These are phyloP conservation scores for Rhingia rostrata DNA, from an alignment of 2,888 invertebrate genomes.

Conservation along the genomic window DNA sequence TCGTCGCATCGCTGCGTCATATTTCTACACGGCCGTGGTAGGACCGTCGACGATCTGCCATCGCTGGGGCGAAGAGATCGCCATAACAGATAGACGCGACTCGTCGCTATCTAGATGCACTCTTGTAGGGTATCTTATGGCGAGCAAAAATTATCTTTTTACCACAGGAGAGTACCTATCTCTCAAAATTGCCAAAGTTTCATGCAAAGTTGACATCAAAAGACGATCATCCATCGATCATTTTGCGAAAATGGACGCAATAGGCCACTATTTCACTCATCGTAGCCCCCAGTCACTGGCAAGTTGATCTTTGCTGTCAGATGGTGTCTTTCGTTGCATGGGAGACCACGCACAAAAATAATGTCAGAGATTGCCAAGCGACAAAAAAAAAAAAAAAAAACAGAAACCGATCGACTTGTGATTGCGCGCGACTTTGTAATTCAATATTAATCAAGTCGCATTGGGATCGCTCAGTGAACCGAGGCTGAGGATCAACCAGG, in stretches of 20 bases:
- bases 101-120: slow-evolving; percentile 19
- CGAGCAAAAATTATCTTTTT: slow-evolving; percentile 37
- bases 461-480: slow-evolving; percentile 33
- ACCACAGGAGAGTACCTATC: slow-evolving; percentile 25
- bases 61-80: slow-evolving; percentile 31
- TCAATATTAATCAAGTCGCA: slow-evolving; percentile 57
- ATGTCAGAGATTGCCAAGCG: not conserved
- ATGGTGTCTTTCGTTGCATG: slow-evolving; percentile 34
- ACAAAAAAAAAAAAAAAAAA: slow-evolving; percentile 1
- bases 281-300: slow-evolving; percentile 28
- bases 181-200: slow-evolving; percentile 63
- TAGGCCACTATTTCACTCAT: slow-evolving; percentile 48
- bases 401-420: slow-evolving; percentile 46
- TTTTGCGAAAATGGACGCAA: slow-evolving; percentile 63
- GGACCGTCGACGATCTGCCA: slow-evolving; percentile 13
- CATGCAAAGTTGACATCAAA: slow-evolving; percentile 74
- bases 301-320: slow-evolving; percentile 54
- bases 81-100: slow-evolving; percentile 30
- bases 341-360: slow-evolving; percentile 44
- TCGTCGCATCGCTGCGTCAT: slow-evolving; percentile 2
- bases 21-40: slow-evolving; percentile 14
- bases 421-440: slow-evolving; percentile 55
- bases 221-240: slow-evolving; percentile 69
- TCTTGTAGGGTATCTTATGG: slow-evolving; percentile 24
- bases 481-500: not conserved